Evolutionary conservation across 30 jellyfish, hydroid and myxozoan species (phyloP).

Genomic region (Chrysaora quinquecirrha): DNA sequence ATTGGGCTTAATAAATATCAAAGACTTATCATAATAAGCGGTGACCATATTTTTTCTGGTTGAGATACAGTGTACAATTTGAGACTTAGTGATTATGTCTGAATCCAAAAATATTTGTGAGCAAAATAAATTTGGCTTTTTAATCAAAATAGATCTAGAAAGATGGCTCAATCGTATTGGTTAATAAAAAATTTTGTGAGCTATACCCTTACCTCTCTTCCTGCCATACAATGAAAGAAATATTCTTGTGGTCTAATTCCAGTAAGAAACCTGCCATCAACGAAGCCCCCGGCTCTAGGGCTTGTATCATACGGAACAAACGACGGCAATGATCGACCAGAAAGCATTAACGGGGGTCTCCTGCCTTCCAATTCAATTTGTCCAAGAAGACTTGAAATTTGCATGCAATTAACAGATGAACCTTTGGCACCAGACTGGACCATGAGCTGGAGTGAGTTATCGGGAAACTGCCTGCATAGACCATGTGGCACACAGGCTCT

Average conservation of each 20-base stretch:
- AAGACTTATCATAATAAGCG: no score
- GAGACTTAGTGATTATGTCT: no score
- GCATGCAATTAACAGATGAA: constrained; percentile 98
- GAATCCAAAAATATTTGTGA: no score
- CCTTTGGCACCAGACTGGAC: constrained; percentile 99
- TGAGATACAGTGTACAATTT: no score
- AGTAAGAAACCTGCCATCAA: constrained; percentile 95
- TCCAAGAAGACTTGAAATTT: constrained; percentile 97
- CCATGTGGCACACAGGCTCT: constrained; percentile 97
- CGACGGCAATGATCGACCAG: constrained; percentile 98
- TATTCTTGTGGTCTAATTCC: constrained; percentile 99
- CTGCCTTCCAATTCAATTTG: constrained; percentile 99
- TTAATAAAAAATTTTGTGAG: no score
- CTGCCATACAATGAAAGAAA: constrained; percentile 99
- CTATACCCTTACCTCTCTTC: constrained; percentile 99
- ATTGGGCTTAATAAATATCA: no score
- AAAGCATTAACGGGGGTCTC: constrained; percentile 96
- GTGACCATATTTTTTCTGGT: no score
- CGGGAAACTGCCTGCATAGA: constrained; percentile 88
- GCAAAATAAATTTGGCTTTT: no score
- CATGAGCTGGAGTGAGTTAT: constrained; percentile 97
- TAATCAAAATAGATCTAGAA: no score
- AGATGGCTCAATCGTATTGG: no score
- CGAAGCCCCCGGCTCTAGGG: constrained; percentile 99
- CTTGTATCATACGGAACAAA: constrained; percentile 94